Percentiles rank a stretch among this genome's conserved stretches.
Evolutionary conservation across 2,888 invertebrate species (phyloP).

Genomic region (Taenaris catops): DNA sequence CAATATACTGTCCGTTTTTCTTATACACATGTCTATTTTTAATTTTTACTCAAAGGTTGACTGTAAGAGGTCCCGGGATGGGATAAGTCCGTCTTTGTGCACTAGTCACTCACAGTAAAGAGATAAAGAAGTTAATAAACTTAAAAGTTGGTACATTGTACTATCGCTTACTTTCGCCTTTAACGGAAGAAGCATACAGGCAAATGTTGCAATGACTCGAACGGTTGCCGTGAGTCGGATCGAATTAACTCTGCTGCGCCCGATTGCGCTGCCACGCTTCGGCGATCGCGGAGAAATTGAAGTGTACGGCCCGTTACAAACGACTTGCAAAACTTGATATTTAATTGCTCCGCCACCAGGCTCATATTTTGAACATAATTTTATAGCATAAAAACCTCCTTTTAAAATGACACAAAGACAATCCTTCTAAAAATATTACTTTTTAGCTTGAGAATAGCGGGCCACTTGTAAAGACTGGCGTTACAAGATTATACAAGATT

Average conservation of each 20-base stretch:
- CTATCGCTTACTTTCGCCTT: conserved; percentile 45
- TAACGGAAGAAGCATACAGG: conserved; percentile 49
- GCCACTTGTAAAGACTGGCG: conserved; percentile 56
- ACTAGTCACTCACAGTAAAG: too few relatives aligned
- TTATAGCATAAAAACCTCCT: conserved; percentile 6
- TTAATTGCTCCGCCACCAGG: conserved; percentile 45
- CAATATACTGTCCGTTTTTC: too few relatives aligned
- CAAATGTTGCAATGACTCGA: conserved; percentile 54
- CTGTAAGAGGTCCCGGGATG: too few relatives aligned
- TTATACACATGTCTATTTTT: too few relatives aligned
- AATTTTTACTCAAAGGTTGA: too few relatives aligned
- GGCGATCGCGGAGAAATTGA: conserved; percentile 68
- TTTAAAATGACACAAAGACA: conserved; percentile 11
- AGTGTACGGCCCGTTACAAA: conserved; percentile 62
- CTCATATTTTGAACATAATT: conserved; percentile 5
- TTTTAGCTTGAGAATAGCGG: conserved; percentile 24
- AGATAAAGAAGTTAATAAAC: too few relatives aligned
- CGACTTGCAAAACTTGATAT: conserved; percentile 66
- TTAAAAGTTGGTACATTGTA: too few relatives aligned
- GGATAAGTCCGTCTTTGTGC: too few relatives aligned
- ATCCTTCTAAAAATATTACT: conserved; percentile 8
- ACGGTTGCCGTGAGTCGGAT: conserved; percentile 63
- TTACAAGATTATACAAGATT: conserved; percentile 75
- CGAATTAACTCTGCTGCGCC: conserved; percentile 69
- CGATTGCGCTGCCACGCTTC: conserved; percentile 72